A percentile compares a stretch with the other conserved stretches of the same genome.
Evolutionary conservation across 2,113 vertebrate species (phyloP).

Genomic region (Hyla sarda): DNA sequence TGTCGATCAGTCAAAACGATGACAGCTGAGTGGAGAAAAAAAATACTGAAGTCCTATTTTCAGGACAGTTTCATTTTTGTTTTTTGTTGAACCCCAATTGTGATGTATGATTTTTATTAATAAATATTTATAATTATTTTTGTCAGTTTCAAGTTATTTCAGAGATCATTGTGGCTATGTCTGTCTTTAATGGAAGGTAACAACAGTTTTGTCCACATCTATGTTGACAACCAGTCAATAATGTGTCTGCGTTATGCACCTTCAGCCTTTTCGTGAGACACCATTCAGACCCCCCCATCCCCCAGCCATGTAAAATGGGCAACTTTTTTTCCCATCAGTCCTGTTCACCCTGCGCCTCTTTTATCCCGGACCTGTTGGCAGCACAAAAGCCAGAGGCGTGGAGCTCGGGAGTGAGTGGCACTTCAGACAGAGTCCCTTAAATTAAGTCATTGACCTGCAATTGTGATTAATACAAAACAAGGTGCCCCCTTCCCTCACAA

Average conservation of each 20-base stretch:
- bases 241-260: neutral
- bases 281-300: neutral
- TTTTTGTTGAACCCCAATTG: no score
- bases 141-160: no score
- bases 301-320: neutral
- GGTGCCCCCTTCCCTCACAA: conserved; percentile 91
- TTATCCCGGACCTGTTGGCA: conserved; percentile 12
- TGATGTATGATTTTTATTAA: no score
- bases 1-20: no score
- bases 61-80: no score
- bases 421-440: conserved; percentile 89
- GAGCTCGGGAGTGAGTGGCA: conserved; percentile 78
- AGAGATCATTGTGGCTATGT: no score
- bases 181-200: no score
- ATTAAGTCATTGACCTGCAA: conserved; percentile 95
- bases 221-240: no score
- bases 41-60: no score
- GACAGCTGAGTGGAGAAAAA: no score
- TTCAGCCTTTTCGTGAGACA: neutral
- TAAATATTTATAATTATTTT: no score
- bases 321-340: neutral
- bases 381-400: neutral
- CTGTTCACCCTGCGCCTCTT: neutral
- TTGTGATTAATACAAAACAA: conserved; percentile 95
- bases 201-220: no score